Evolutionary conservation across 2,888 invertebrate species (phyloP).

Genomic region (Synanthedon vespiformis): DNA sequence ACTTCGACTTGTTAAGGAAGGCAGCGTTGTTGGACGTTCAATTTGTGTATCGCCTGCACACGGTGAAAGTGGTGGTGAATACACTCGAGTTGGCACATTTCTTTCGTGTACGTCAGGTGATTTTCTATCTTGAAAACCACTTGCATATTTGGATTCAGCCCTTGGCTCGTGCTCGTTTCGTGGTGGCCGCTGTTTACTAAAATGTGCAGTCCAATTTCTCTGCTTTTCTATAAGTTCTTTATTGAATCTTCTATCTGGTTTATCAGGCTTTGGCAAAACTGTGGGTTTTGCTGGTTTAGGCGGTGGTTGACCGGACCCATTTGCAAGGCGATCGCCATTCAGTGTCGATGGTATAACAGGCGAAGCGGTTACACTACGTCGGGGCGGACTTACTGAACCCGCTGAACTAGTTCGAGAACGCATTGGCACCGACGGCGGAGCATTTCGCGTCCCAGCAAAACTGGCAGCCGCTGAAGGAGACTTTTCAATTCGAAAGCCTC

Average conservation of each 20-base stretch:
- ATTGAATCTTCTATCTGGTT: conserved; percentile 85
- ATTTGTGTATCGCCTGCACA: conserved; percentile 71
- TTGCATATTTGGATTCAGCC: conserved; percentile 42
- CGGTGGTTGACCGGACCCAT: conserved; percentile 55
- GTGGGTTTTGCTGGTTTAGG: conserved; percentile 67
- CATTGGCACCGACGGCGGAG: conserved; percentile 62
- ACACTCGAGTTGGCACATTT: conserved; percentile 56
- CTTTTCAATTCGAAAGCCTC: conserved; percentile 70
- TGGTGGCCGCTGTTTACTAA: conserved; percentile 78
- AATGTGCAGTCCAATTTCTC: conserved; percentile 92
- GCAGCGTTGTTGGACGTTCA: conserved; percentile 54
- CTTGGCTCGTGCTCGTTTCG: conserved; percentile 28
- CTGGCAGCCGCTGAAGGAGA: conserved; percentile 68
- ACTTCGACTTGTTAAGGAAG: conserved; percentile 47
- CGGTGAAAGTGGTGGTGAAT: conserved; percentile 65
- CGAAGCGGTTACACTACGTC: conserved; percentile 68
- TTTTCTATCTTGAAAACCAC: conserved; percentile 45
- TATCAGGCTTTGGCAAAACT: conserved; percentile 80
- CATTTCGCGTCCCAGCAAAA: conserved; percentile 67
- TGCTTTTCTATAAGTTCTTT: conserved; percentile 91
- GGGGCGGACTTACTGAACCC: conserved; percentile 72
- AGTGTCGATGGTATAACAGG: conserved; percentile 40
- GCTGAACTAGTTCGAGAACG: conserved; percentile 77
- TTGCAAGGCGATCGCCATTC: conserved; percentile 55
- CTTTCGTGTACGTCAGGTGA: conserved; percentile 47